These are phyloP conservation scores for Heliconius himera DNA, from an alignment of 1,140 invertebrate genomes.

Conservation along the genomic window DNA sequence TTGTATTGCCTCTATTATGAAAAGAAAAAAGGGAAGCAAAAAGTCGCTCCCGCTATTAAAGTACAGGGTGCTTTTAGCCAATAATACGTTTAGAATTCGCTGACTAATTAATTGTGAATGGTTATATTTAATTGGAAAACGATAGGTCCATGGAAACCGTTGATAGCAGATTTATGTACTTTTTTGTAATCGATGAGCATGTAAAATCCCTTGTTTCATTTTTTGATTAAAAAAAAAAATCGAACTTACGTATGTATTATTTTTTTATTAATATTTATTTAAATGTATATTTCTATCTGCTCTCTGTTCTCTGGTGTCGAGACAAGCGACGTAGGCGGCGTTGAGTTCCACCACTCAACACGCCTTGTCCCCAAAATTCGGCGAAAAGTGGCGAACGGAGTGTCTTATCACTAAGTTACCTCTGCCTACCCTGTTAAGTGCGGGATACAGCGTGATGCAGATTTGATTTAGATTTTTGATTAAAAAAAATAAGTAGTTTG, in stretches of 20 bases:
- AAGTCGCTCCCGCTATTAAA: slow-evolving; percentile 65
- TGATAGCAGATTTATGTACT: not conserved
- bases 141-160: slow-evolving; percentile 42
- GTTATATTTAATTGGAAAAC: slow-evolving; percentile 65
- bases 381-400: too few relatives aligned
- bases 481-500: not conserved
- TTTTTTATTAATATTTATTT: too few relatives aligned
- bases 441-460: too few relatives aligned
- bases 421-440: too few relatives aligned
- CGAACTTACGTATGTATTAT: too few relatives aligned
- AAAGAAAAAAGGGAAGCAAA: slow-evolving; percentile 65
- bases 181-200: not conserved
- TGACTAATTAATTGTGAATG: slow-evolving; percentile 78
- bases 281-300: too few relatives aligned
- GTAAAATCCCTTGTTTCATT: not conserved
- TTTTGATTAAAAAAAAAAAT: not conserved
- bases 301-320: too few relatives aligned
- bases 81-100: slow-evolving; percentile 68
- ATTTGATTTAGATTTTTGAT: too few relatives aligned
- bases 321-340: too few relatives aligned
- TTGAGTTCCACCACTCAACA: too few relatives aligned
- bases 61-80: slow-evolving; percentile 65
- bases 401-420: too few relatives aligned
- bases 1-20: slow-evolving; percentile 74
- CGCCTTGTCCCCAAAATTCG: too few relatives aligned